Percentiles rank a stretch among this genome's conserved stretches.
Conservation (phyloP, 2,888 invertebrate genomes). For the Maniola hyperantus region DNA sequence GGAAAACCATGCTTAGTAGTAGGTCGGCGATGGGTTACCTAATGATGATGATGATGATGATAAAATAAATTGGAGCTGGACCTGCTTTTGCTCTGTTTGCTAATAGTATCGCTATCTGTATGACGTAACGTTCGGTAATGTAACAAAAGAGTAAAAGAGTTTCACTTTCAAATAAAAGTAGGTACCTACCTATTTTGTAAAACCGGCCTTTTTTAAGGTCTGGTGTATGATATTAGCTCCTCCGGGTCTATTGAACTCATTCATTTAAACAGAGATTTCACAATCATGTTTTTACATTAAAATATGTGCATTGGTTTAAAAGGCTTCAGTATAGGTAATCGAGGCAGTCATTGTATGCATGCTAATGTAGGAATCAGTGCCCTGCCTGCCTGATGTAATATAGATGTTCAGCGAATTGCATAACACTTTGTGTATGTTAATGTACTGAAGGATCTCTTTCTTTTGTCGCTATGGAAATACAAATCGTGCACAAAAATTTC, state of each 20-base stretch:
- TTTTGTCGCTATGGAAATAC: slow-evolving; percentile 15
- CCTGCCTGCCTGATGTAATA: slow-evolving; percentile 50
- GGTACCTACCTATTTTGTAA: no score
- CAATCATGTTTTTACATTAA: slow-evolving; percentile 53
- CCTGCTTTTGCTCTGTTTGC: background rate
- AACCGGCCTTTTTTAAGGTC: background rate
- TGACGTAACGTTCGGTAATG: background rate
- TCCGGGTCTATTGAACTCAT: background rate
- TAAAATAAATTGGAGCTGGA: no score
- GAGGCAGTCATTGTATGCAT: slow-evolving; percentile 56
- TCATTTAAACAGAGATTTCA: slow-evolving; percentile 48
- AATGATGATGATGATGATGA: no score
- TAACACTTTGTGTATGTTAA: slow-evolving; percentile 33
- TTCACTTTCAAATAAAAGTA: no score
- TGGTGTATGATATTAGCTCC: background rate
- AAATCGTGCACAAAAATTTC: background rate
- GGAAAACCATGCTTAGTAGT: no score
- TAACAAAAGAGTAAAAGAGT: no score
- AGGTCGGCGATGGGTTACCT: no score
- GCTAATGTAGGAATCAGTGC: slow-evolving; percentile 57
- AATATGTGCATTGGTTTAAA: slow-evolving; percentile 59
- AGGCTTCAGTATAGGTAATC: slow-evolving; percentile 51
- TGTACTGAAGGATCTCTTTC: slow-evolving; percentile 19
- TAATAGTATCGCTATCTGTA: background rate
- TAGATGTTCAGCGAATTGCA: slow-evolving; percentile 48